Evolutionary conservation across 2,888 invertebrate genomes (phyloP).

Genomic region (Parnassius smintheus): DNA sequence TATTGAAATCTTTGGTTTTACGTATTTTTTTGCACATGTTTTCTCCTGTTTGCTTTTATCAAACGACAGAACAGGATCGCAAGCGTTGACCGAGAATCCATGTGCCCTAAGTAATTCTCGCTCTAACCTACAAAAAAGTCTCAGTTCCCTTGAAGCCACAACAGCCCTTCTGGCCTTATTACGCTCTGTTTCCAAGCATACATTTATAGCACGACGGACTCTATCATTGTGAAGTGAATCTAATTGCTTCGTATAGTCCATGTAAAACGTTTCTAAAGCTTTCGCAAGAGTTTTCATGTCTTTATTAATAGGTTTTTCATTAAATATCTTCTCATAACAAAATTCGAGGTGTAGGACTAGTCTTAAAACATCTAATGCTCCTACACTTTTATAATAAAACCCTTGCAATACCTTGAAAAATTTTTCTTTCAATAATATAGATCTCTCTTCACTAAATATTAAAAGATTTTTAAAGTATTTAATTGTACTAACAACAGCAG

Average conservation of each 20-base stretch:
- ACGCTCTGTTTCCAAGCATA: slow-evolving; percentile 74
- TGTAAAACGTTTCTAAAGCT: slow-evolving; percentile 80
- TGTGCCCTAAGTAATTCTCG: slow-evolving; percentile 64
- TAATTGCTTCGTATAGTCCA: slow-evolving; percentile 70
- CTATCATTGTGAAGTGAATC: slow-evolving; percentile 79
- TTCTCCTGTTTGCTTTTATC: slow-evolving; percentile 7
- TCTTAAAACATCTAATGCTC: slow-evolving; percentile 79
- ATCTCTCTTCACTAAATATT: slow-evolving; percentile 73
- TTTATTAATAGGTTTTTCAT: slow-evolving; percentile 80
- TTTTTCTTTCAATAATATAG: slow-evolving; percentile 71
- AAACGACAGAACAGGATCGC: slow-evolving; percentile 15
- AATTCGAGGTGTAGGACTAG: slow-evolving; percentile 83
- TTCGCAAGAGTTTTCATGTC: slow-evolving; percentile 80
- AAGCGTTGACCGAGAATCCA: slow-evolving; percentile 42
- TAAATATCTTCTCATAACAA: slow-evolving; percentile 81
- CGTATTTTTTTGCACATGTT: neutral
- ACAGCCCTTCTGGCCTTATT: slow-evolving; percentile 74
- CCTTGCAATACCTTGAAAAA: slow-evolving; percentile 79
- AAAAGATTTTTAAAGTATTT: slow-evolving; percentile 49
- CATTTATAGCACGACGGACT: slow-evolving; percentile 74
- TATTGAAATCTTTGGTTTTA: neutral
- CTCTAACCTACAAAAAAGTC: slow-evolving; percentile 71
- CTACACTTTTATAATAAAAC: slow-evolving; percentile 79
- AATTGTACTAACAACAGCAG: slow-evolving; percentile 47
- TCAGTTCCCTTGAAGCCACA: slow-evolving; percentile 80